Conservation (phyloP, 2,113 vertebrate species). For the Oceanodroma tethys region DNA sequence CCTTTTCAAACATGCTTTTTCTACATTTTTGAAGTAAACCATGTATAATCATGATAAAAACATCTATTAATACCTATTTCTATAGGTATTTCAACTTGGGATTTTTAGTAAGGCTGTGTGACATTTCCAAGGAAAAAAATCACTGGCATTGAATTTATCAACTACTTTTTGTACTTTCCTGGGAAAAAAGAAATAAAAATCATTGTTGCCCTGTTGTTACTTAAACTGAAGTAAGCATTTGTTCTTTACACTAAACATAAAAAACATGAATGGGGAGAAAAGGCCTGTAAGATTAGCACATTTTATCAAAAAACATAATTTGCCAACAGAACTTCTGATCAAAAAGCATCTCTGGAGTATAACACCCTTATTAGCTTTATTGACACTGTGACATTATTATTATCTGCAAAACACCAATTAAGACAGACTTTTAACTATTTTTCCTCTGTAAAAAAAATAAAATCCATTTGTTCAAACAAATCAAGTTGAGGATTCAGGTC, state of each 20-base stretch:
- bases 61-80: not conserved
- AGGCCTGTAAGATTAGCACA: not conserved
- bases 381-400: not conserved
- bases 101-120: not conserved
- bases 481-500: not conserved
- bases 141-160: not conserved
- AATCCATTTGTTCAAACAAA: not conserved
- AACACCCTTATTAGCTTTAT: not conserved
- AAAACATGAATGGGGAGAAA: not conserved
- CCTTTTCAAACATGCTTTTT: not conserved
- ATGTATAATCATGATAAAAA: not conserved
- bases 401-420: not conserved
- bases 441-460: not conserved
- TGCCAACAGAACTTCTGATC: not conserved
- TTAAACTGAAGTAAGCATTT: not conserved
- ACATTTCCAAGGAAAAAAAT: not conserved
- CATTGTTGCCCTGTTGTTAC: not conserved
- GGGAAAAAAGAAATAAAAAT: not conserved
- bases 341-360: not conserved
- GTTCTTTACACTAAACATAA: not conserved
- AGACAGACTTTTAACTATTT: not conserved
- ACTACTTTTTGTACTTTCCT: not conserved
- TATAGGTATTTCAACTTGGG: not conserved
- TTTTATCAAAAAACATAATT: not conserved
- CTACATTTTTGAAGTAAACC: not conserved